Evolutionary conservation across 2,113 vertebrate genomes (phyloP), one percentile per base, ranked within the genome.

Genomic region (Leptosomus discolor): DNA sequence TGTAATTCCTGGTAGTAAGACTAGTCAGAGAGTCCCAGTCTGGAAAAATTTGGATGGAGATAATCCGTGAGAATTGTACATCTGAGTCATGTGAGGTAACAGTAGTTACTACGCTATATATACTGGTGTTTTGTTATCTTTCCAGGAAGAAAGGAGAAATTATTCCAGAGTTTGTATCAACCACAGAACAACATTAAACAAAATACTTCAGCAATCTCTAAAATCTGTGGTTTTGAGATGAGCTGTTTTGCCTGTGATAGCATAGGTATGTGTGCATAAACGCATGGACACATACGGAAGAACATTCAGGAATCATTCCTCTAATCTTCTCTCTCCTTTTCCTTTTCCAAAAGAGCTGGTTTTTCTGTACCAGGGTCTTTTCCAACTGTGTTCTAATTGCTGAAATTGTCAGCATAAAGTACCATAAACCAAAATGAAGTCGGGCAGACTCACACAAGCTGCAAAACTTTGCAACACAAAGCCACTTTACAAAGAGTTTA

Each of bases 391-490:
- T 75, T 69, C 88, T 95, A 91, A 96, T 93, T 91, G 97, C 95
- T 69, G 89, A 94, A 95, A 89, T 53, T 29, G 15, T 54, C 45
- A 30, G 83, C 81, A 20, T 68, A 64, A 95, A 89, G 65, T 92
- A 27, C 96, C 71, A 60, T 88, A 85, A 15, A 34, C 91, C 91
- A 15, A 54, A 88, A 68, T 11, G 73, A 75, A 84, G 83, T 21
- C 64, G 74, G 91, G 73, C 80, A 8, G 92, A 32, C 94, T 91
- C 92, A 5, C 92, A 58, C 84, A 67, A 79, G 79, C 86, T 6
- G 60, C 89, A 29, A 9, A 91, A 82, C 81, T 92, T 92, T 88
- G 94, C 96, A 91, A 91, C 80, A 82, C 96, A 95, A 94, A 97
- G 86, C 91, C 88, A 53, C 39, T 11, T 73, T 20, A 92, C 94